Base-by-base conservation (phyloP, 2,888 invertebrate genomes). In the Troides oblongomaculatus region DNA sequence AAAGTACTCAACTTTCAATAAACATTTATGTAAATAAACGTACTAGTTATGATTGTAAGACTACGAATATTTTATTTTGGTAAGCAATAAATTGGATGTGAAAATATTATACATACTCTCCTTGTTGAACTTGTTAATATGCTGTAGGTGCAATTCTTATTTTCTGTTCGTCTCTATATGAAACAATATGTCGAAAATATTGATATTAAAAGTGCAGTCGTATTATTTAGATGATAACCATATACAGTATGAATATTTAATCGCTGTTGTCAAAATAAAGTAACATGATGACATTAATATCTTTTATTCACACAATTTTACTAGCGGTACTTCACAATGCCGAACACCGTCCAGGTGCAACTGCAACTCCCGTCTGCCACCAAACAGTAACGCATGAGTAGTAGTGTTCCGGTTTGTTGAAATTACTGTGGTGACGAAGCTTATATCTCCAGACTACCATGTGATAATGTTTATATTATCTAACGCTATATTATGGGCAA, bases 71-170 rank as follows among this genome's bases (percentile, higher is more conserved):
- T 74, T 76, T 75, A 73, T 74, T 72, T 73, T 64, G 18, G 17
- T 64, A 78, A 78, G 85, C 85, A 87, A 87, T 87, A 88, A 79
- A 72, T 77, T 71, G 68, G 77, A 81, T 80, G 80, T 80, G 78
- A 81, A 72, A 72, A 71, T 73, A 72, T 79, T 72, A 84, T 78
- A 80, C 81, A 84, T 82, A 84, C 81, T 85, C 81, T 85, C 83
- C 77, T 80, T 79, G 72, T 82, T 78, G 78, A 79, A 81, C 75
- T 71, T 61, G 65, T 83, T 60, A 70, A 30, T 30, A 30, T 30
- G 59, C 63, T 43, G 53, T 7, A 66, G 46, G 60, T 60, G n/a
- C 43, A 21, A 65, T 14, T 21, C 39, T 23, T 57, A 43, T 58
- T 65, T 58, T 21, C 25, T 65, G n/a, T 58, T 43, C 3, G 30